These are phyloP conservation scores for Pristionchus fissidentatus DNA, from an alignment of 2,888 invertebrate genomes.

Conservation along the genomic window DNA sequence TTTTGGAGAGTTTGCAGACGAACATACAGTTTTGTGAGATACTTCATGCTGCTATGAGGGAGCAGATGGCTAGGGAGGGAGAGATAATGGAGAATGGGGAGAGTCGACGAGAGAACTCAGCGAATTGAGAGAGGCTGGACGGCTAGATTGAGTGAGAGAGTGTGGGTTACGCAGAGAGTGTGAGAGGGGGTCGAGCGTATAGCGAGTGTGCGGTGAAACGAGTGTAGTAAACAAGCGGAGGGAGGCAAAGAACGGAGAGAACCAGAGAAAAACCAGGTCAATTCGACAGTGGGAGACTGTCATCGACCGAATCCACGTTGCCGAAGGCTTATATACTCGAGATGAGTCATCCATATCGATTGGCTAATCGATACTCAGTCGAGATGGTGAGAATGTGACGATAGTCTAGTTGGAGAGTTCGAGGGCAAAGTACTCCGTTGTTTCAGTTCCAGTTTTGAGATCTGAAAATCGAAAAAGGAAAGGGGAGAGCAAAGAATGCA, in stretches of 20 bases:
- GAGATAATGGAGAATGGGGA: slow-evolving; percentile 22
- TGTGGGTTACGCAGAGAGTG: background rate
- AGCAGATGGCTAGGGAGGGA: background rate
- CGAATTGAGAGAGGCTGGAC: background rate
- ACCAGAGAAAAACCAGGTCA: background rate
- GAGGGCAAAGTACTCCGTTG: slow-evolving; percentile 25
- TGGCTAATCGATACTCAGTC: background rate
- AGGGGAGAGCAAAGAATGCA: too few species aligned
- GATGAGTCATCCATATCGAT: slow-evolving; percentile 3
- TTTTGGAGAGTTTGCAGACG: background rate
- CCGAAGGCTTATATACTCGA: background rate
- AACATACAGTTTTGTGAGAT: background rate
- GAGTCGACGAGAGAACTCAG: background rate
- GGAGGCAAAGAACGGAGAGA: background rate
- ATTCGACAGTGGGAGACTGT: background rate
- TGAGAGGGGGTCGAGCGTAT: background rate
- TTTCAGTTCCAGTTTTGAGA: slow-evolving; percentile 27
- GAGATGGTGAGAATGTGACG: background rate
- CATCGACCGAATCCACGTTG: background rate
- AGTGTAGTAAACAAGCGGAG: slow-evolving; percentile 19
- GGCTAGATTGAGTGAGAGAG: background rate
- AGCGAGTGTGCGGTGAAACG: background rate
- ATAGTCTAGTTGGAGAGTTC: background rate
- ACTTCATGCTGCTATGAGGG: background rate
- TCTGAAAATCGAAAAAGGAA: slow-evolving; percentile 8